These are phyloP conservation scores for Hypercompe scribonia DNA, from an alignment of 2,888 invertebrate species.

Conservation along the genomic window DNA sequence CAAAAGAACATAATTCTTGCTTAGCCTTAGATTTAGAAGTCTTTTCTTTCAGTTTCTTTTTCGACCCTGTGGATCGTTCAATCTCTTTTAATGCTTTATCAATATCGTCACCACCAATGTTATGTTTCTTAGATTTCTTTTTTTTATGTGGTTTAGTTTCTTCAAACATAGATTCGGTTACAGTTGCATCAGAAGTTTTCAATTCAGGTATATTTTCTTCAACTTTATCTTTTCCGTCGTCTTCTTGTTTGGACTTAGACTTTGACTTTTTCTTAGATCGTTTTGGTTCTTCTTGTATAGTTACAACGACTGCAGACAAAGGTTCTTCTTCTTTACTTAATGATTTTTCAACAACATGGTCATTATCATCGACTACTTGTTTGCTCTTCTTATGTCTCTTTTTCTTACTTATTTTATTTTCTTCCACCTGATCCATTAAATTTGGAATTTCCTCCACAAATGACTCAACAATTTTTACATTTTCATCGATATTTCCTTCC, in stretches of 20 bases:
- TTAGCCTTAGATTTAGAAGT: slow-evolving; percentile 42
- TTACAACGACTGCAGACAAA: slow-evolving; percentile 11
- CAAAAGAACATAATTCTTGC: slow-evolving; percentile 19
- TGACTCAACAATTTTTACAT: slow-evolving; percentile 49
- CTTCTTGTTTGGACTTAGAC: slow-evolving; percentile 44
- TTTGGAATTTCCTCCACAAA: slow-evolving; percentile 49
- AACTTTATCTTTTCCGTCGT: slow-evolving; percentile 14
- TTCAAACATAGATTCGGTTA: slow-evolving; percentile 42
- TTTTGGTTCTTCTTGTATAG: slow-evolving; percentile 31
- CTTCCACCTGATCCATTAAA: slow-evolving; percentile 55
- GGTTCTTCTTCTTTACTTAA: slow-evolving; percentile 20
- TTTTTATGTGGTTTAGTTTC: slow-evolving; percentile 65
- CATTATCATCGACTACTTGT: slow-evolving; percentile 27
- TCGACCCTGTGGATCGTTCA: slow-evolving; percentile 56
- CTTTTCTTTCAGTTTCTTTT: slow-evolving; percentile 63
- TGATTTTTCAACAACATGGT: slow-evolving; percentile 12
- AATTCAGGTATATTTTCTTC: slow-evolving; percentile 24
- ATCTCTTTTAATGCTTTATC: slow-evolving; percentile 69
- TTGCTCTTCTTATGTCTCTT: slow-evolving; percentile 46
- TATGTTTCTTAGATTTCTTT: slow-evolving; percentile 69
- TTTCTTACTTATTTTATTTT: slow-evolving; percentile 49
- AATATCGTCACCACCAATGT: slow-evolving; percentile 64
- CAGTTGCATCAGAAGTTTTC: slow-evolving; percentile 12
- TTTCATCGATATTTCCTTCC: slow-evolving; percentile 38
- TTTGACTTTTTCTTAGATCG: slow-evolving; percentile 56